Evolutionary conservation across 2,113 vertebrate genomes (phyloP).

Genomic region (human): GRCh38 chr12:28541501-28542000

Average conservation of each 20-base stretch:
- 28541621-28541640: neutral
- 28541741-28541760: neutral
- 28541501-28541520: neutral
- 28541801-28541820: neutral
- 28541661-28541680: neutral
- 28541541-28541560: slow-evolving; percentile 18
- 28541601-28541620: neutral
- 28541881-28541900: neutral
- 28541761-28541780: neutral
- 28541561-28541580: slow-evolving; percentile 18
- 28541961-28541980: neutral
- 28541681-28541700: neutral
- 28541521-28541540: neutral
- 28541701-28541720: neutral
- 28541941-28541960: neutral
- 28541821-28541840: neutral
- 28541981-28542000: neutral
- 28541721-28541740: neutral
- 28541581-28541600: neutral
- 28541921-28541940: neutral
- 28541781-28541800: neutral
- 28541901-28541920: neutral
- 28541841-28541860: neutral
- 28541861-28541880: neutral
- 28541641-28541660: neutral